Conservation (phyloP, 1,140 invertebrate species). For the Gyrodactylus salaris region DNA sequence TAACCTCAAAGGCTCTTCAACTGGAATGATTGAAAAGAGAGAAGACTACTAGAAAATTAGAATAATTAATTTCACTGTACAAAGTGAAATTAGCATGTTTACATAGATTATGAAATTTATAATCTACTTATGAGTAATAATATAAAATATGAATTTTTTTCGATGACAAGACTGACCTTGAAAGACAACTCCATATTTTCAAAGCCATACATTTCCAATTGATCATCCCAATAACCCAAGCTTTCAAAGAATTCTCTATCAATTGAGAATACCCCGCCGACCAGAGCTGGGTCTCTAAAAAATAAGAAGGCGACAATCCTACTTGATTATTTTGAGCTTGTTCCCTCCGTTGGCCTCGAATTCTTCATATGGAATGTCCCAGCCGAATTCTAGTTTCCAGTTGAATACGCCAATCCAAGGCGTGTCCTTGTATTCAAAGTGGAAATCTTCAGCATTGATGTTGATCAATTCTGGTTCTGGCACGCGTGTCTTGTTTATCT, state of each 20-base stretch:
- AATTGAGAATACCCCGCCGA: neutral
- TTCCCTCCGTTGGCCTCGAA: no score
- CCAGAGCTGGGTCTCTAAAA: neutral
- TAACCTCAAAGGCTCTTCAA: no score
- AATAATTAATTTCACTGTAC: no score
- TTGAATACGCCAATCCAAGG: neutral
- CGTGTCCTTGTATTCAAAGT: neutral
- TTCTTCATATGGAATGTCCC: no score
- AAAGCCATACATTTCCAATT: neutral
- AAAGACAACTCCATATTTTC: neutral
- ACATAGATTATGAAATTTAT: no score
- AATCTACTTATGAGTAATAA: no score
- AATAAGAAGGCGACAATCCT: no score
- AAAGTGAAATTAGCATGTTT: no score
- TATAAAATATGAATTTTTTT: no score
- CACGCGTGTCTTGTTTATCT: neutral
- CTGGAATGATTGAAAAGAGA: no score
- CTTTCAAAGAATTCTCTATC: neutral
- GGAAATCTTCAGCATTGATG: neutral
- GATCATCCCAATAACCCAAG: neutral
- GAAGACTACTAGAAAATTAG: no score
- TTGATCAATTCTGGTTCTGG: neutral
- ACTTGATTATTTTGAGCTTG: no score
- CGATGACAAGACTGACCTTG: neutral
- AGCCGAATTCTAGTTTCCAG: neutral